Conservation (phyloP, 2,797 vertebrate species). For the Menidia menidia region DNA sequence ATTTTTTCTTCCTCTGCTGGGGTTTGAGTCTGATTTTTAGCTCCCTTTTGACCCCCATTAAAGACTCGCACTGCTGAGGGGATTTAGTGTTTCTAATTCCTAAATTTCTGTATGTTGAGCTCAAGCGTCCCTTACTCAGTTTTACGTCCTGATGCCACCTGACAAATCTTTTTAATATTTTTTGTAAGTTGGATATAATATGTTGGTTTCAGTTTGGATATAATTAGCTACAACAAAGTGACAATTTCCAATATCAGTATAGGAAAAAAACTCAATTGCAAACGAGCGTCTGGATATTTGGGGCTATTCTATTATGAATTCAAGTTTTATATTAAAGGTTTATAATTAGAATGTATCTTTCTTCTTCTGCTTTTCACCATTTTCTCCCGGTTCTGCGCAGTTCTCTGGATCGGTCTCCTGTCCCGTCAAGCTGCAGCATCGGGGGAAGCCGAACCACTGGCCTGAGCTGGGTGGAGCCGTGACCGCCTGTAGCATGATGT, state of each 20-base stretch:
- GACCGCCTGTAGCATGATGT: conserved; percentile 97
- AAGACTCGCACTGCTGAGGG: conserved; percentile 32
- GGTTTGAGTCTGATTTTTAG: background rate
- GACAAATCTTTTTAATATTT: background rate
- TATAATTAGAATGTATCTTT: too few relatives aligned
- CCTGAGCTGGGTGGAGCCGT: conserved; percentile 86
- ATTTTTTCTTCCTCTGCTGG: background rate
- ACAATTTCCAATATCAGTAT: too few relatives aligned
- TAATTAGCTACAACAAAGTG: background rate
- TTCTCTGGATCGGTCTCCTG: conserved; percentile 67
- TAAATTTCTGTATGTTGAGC: background rate
- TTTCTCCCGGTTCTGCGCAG: conserved; percentile 45
- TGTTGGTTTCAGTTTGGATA: background rate
- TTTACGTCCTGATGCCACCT: background rate
- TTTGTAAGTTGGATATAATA: background rate
- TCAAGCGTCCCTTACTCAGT: background rate
- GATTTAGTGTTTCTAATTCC: conserved; percentile 1
- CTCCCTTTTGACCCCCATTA: conserved; percentile 31
- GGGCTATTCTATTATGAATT: too few relatives aligned
- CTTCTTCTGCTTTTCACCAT: background rate
- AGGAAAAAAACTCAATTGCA: too few relatives aligned
- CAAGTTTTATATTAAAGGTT: too few relatives aligned
- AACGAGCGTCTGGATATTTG: too few relatives aligned
- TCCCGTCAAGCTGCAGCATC: conserved; percentile 86
- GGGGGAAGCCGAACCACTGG: conserved; percentile 83